Percentiles rank a stretch among this genome's conserved stretches.
Evolutionary conservation across 2,113 vertebrate species (phyloP).

Genomic region (Thomomys bottae): DNA sequence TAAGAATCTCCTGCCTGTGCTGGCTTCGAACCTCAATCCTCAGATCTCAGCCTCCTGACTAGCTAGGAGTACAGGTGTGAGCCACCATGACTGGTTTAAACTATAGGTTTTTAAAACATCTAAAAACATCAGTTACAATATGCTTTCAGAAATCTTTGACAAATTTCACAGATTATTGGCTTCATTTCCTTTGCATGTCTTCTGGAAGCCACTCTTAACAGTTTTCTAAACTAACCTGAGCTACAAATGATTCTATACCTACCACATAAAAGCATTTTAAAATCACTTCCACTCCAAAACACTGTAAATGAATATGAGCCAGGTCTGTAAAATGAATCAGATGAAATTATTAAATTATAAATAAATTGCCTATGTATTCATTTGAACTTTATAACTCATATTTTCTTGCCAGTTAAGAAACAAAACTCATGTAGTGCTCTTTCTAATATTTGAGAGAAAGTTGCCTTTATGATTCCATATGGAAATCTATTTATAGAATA

Average conservation of each 20-base stretch:
- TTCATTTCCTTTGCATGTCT: not conserved
- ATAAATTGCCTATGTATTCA: not conserved
- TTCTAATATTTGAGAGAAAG: slow-evolving; percentile 21
- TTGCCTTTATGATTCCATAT: not conserved
- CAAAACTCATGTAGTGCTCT: not conserved
- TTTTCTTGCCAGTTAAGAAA: slow-evolving; percentile 8
- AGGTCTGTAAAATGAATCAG: not conserved
- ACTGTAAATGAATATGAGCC: not conserved
- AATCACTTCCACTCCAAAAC: not conserved
- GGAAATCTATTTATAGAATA: not conserved
- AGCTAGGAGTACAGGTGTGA: not conserved
- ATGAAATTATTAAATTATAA: not conserved
- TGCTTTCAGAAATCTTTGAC: slow-evolving; percentile 9
- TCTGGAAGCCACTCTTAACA: not conserved
- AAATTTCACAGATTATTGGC: not conserved
- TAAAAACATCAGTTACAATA: not conserved
- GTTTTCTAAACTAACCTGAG: slow-evolving; percentile 35
- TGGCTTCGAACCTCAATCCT: too few species aligned
- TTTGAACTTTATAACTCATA: not conserved
- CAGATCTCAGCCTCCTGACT: not conserved
- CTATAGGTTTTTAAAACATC: not conserved
- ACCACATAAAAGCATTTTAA: not conserved
- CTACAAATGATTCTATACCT: not conserved
- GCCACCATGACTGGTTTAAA: not conserved
- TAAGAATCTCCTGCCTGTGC: not conserved